Conservation (phyloP, 92 coral and sea anemone species). For the Umimayanthus chanpuru region DNA sequence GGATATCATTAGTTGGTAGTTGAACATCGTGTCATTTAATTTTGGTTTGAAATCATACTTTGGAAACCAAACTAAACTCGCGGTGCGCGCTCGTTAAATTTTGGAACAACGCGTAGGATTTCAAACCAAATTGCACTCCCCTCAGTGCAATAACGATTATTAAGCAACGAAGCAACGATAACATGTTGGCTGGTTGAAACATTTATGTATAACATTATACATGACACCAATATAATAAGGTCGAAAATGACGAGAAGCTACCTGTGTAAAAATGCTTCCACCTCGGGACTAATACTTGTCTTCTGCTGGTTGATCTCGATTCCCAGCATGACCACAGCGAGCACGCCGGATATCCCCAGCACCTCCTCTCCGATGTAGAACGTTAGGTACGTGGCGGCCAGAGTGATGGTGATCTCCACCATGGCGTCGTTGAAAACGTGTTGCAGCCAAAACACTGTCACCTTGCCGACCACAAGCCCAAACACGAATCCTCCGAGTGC, state of each 20-base stretch:
- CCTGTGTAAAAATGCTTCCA: slow-evolving; percentile 96
- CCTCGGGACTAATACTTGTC: slow-evolving; percentile 97
- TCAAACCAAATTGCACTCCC: too few species aligned
- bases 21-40: too few species aligned
- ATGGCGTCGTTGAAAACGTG: slow-evolving; percentile 97
- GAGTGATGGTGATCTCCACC: slow-evolving; percentile 96
- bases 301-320: slow-evolving; percentile 93
- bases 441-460: slow-evolving; percentile 98
- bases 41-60: too few species aligned
- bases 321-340: slow-evolving; percentile 98
- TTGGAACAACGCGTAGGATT: too few species aligned
- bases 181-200: too few species aligned
- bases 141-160: too few species aligned
- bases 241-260: slow-evolving; percentile 7
- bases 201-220: too few species aligned
- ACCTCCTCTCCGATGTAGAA: slow-evolving; percentile 98
- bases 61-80: too few species aligned
- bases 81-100: too few species aligned
- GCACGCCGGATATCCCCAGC: slow-evolving; percentile 93
- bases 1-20: too few species aligned
- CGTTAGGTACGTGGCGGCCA: slow-evolving; percentile 94
- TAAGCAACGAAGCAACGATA: too few species aligned
- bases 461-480: slow-evolving; percentile 93
- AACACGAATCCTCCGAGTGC: slow-evolving; percentile 96
- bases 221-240: background rate